Evolutionary conservation across 2,888 invertebrate species (phyloP).

Genomic region (Cephus rjabovi): DNA sequence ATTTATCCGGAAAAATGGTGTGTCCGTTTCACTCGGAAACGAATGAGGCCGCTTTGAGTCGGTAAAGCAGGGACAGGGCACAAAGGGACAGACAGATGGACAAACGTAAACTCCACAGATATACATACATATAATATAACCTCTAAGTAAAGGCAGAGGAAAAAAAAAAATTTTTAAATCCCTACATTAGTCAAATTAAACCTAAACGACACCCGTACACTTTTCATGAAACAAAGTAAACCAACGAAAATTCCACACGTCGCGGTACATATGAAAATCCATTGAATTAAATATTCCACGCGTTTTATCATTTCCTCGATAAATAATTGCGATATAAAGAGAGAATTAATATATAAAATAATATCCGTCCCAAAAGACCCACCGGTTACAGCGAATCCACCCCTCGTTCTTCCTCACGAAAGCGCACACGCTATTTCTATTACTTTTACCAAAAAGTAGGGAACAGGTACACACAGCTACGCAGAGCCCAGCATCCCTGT

Average conservation of each 20-base stretch:
- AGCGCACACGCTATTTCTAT: conserved; percentile 22
- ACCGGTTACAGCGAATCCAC: not conserved
- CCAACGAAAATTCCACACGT: no score
- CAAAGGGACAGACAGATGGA: not conserved
- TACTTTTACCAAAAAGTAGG: conserved; percentile 27
- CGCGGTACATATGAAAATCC: not conserved
- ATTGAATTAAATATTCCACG: not conserved
- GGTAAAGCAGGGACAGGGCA: not conserved
- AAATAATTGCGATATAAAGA: not conserved
- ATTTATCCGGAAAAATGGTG: not conserved
- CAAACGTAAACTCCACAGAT: not conserved
- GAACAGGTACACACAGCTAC: no score
- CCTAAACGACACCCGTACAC: not conserved
- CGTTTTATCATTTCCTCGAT: not conserved
- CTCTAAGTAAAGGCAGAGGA: not conserved
- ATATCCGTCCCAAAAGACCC: not conserved
- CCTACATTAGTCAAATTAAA: not conserved
- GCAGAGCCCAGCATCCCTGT: not conserved
- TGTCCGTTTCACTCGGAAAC: not conserved
- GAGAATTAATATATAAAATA: not conserved
- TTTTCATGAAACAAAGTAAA: not conserved
- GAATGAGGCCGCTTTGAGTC: not conserved
- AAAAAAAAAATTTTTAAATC: not conserved
- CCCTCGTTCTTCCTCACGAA: conserved; percentile 1
- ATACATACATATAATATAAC: not conserved